These are phyloP conservation scores for Hiodon alosoides DNA, from an alignment of 2,113 vertebrate genomes.

Conservation along the genomic window DNA sequence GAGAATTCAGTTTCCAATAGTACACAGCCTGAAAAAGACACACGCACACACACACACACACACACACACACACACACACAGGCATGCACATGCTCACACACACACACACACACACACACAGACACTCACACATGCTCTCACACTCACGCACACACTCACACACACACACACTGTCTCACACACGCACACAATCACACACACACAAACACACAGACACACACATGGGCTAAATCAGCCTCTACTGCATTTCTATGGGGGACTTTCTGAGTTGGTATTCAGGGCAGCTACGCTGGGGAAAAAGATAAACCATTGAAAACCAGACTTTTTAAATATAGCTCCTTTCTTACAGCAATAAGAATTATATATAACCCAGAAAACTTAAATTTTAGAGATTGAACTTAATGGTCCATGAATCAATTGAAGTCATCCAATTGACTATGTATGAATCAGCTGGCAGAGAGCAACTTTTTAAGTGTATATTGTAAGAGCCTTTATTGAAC, in stretches of 20 bases:
- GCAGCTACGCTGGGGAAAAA: background rate
- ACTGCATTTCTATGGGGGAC: background rate
- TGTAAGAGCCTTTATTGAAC: constrained; percentile 2
- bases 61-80: too few relatives aligned
- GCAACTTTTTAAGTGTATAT: background rate
- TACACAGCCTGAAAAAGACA: too few relatives aligned
- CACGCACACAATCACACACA: too few relatives aligned
- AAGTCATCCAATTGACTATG: background rate
- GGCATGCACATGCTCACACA: too few relatives aligned
- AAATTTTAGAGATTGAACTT: constrained; percentile 2
- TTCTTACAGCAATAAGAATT: background rate
- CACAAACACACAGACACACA: background rate
- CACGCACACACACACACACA: too few relatives aligned
- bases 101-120: too few relatives aligned
- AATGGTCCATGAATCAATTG: background rate
- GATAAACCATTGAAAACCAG: background rate
- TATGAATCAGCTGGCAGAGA: background rate
- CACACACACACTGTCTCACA: too few relatives aligned
- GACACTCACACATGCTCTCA: too few relatives aligned
- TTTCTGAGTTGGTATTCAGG: constrained; percentile 9
- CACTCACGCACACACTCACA: too few relatives aligned
- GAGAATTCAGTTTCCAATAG: too few relatives aligned
- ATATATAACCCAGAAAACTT: background rate
- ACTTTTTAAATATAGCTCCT: background rate
- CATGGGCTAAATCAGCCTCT: background rate